These are phyloP conservation scores for Nannoperca obscura DNA, from an alignment of 2,797 vertebrate genomes.

Conservation along the genomic window DNA sequence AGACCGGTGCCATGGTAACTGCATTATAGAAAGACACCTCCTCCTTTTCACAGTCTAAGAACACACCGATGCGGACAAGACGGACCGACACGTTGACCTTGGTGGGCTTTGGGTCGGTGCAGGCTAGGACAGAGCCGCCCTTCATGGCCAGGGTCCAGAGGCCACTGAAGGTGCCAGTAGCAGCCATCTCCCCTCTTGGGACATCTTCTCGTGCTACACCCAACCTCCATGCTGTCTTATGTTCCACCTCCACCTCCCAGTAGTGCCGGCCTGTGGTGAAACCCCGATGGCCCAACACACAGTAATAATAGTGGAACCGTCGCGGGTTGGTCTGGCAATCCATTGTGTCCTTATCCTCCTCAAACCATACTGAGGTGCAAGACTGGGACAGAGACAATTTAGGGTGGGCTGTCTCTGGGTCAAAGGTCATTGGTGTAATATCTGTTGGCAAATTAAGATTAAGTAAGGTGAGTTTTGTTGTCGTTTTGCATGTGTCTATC, in stretches of 20 bases:
- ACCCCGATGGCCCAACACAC: conserved; percentile 71
- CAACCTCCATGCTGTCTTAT: conserved; percentile 84
- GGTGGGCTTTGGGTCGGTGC: conserved; percentile 82
- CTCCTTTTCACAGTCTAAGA: conserved; percentile 84
- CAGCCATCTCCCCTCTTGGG: conserved; percentile 79
- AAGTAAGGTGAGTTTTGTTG: conserved; percentile 7
- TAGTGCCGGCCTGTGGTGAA: conserved; percentile 85
- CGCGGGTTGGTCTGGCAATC: conserved; percentile 63
- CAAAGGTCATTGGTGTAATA: conserved; percentile 81
- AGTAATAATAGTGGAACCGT: conserved; percentile 84
- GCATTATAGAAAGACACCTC: conserved; percentile 87
- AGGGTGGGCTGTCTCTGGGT: conserved; percentile 85
- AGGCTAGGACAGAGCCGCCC: conserved; percentile 75
- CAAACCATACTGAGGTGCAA: conserved; percentile 75
- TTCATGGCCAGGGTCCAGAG: conserved; percentile 84
- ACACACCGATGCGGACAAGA: conserved; percentile 81
- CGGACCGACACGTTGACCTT: conserved; percentile 66
- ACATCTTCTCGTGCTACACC: conserved; percentile 82
- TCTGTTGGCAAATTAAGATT: conserved; percentile 63
- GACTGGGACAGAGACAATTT: conserved; percentile 76
- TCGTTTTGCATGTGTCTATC: conserved; percentile 4
- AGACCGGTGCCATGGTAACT: conserved; percentile 83
- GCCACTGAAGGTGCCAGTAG: conserved; percentile 73
- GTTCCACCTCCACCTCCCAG: conserved; percentile 85
- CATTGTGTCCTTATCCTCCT: conserved; percentile 68